Evolutionary conservation across 2,797 vertebrate species (phyloP).

Genomic region (Buceros bicornis): DNA sequence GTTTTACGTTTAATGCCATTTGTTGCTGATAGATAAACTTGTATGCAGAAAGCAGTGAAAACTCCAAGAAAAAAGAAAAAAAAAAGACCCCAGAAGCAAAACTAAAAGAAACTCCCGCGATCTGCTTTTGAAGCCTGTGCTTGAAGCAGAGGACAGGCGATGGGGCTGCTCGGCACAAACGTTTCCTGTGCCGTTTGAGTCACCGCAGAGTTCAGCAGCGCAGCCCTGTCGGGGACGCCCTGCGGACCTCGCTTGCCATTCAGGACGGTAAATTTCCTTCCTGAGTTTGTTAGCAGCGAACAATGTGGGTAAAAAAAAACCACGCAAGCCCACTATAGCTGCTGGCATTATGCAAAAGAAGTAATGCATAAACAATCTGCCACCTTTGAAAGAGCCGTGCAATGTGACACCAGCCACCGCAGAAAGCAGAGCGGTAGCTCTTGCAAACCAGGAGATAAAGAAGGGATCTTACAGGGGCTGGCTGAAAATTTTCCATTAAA

Average conservation of each 20-base stretch:
- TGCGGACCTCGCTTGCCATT: conserved; percentile 5
- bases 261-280: conserved; percentile 71
- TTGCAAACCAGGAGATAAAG: not conserved
- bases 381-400: not conserved
- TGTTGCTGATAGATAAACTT: not conserved
- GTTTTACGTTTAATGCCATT: fast-evolving
- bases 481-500: conserved; percentile 15
- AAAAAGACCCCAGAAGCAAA: not conserved
- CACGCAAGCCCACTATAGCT: not conserved
- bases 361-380: conserved; percentile 1
- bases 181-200: conserved; percentile 20
- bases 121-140: conserved; percentile 3
- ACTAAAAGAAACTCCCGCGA: not conserved
- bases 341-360: conserved; percentile 25
- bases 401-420: not conserved
- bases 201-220: not conserved
- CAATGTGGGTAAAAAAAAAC: conserved; percentile 3
- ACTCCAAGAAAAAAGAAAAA: not conserved
- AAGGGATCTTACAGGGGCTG: not conserved
- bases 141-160: conserved; percentile 1
- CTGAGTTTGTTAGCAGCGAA: conserved; percentile 68
- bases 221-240: not conserved
- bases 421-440: not conserved
- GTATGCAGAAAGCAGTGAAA: conserved; percentile 9
- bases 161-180: conserved; percentile 46